phyloP scores from a whole-genome alignment of 1,140 invertebrate species.

The Ceratina japonica region DNA sequence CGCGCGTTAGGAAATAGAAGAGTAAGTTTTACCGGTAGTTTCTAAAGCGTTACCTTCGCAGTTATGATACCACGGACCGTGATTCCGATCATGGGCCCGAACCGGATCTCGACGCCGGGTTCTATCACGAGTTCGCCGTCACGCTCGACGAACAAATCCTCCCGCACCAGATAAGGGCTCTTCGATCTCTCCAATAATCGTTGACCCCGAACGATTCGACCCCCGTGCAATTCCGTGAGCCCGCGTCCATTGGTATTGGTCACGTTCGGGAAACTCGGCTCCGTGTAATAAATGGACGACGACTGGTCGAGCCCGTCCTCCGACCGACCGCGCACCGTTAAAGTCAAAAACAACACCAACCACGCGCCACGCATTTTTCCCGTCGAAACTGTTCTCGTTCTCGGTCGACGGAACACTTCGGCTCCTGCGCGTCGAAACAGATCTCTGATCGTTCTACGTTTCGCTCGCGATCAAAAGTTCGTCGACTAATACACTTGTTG shows the following conservation, averaged over 20 bases:
- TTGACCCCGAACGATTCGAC: conserved; percentile 80
- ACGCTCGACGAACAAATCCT: conserved; percentile 89
- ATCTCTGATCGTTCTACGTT: background rate
- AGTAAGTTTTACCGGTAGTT: background rate
- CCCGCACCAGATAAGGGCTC: conserved; percentile 88
- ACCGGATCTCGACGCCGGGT: conserved; percentile 91
- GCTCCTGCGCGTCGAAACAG: too few relatives aligned
- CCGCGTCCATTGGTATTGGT: conserved; percentile 38
- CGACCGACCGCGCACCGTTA: conserved; percentile 29
- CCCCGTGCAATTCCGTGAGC: conserved; percentile 83
- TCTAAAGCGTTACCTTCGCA: conserved; percentile 85
- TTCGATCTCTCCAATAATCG: conserved; percentile 78
- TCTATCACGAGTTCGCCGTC: conserved; percentile 89
- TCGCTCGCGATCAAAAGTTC: background rate
- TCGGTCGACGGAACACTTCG: background rate
- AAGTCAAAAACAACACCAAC: background rate
- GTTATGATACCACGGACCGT: conserved; percentile 92
- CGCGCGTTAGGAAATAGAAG: background rate
- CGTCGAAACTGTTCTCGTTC: too few relatives aligned
- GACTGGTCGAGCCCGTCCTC: conserved; percentile 64
- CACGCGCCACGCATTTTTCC: conserved; percentile 37
- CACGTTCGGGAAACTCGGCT: conserved; percentile 65
- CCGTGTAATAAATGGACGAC: conserved; percentile 77
- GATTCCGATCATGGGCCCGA: conserved; percentile 93
- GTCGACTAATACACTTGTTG: conserved; percentile 24